A percentile compares a stretch with the other conserved stretches of the same genome.
These are phyloP conservation scores for Brachymystax lenok DNA, from an alignment of 2,797 vertebrate genomes.

Conservation along the genomic window DNA sequence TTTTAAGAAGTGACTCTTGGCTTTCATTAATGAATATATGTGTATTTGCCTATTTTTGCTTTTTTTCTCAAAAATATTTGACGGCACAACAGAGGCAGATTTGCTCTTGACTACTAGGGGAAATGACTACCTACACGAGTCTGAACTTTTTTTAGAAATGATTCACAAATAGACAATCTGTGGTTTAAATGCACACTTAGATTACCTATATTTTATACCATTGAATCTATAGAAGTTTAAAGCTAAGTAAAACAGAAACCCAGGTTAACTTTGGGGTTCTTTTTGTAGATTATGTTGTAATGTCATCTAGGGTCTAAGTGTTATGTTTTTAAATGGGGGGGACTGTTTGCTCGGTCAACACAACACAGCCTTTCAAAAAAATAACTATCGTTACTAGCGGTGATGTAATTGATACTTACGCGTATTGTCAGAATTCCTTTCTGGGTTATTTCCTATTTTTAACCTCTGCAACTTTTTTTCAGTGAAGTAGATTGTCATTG, in stretches of 20 bases:
- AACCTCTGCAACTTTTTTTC: constrained; percentile 65
- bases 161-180: constrained; percentile 99
- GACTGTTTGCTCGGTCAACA: constrained; percentile 82
- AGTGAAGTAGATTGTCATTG: constrained; percentile 68
- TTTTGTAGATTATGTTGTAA: constrained; percentile 97
- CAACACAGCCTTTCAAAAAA: constrained; percentile 69
- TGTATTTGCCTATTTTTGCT: constrained; percentile 93
- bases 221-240: constrained; percentile 80
- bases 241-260: constrained; percentile 65
- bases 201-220: constrained; percentile 98
- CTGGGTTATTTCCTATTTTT: constrained; percentile 72
- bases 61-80: constrained; percentile 76
- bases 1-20: constrained; percentile 72
- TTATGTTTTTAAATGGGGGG: constrained; percentile 82
- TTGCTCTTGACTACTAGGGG: constrained; percentile 88
- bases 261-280: constrained; percentile 83
- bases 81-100: constrained; percentile 85
- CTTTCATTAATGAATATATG: constrained; percentile 83
- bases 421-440: constrained; percentile 73
- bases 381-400: constrained; percentile 65
- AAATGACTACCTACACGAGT: constrained; percentile 98
- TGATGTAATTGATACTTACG: constrained; percentile 70
- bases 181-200: constrained; percentile 99
- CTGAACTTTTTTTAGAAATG: constrained; percentile 99
- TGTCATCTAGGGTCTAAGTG: constrained; percentile 90